Conservation (phyloP, 2,888 invertebrate genomes). For the Eristalis pertinax region DNA sequence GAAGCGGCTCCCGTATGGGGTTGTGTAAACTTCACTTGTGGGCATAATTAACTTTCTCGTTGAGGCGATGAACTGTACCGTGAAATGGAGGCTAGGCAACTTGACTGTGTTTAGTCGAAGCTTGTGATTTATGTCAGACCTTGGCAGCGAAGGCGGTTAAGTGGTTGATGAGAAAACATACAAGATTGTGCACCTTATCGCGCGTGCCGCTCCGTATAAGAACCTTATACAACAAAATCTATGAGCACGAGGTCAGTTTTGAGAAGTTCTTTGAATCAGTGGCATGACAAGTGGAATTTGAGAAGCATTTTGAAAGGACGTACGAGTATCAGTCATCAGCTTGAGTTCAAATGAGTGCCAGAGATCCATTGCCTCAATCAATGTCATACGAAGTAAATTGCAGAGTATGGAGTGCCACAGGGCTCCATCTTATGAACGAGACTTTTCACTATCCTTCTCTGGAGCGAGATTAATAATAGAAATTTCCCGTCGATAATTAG, state of each 20-base stretch:
- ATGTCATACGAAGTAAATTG: too few relatives aligned
- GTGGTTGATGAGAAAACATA: neutral
- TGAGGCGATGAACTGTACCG: neutral
- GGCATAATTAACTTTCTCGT: neutral
- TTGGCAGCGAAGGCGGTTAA: neutral
- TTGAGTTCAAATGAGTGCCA: too few relatives aligned
- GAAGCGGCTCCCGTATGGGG: neutral
- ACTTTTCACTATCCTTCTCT: too few relatives aligned
- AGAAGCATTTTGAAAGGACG: too few relatives aligned
- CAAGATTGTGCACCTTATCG: neutral
- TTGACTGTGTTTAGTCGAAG: neutral
- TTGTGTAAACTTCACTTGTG: neutral
- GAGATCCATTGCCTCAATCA: too few relatives aligned
- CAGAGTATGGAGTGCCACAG: too few relatives aligned
- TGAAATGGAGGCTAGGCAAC: neutral
- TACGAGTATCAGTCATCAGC: too few relatives aligned
- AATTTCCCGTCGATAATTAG: too few relatives aligned
- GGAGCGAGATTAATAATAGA: too few relatives aligned
- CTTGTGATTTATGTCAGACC: neutral
- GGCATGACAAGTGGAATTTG: too few relatives aligned
- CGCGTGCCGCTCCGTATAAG: neutral
- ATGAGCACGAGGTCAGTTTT: neutral
- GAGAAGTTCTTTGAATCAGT: too few relatives aligned
- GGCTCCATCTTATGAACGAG: too few relatives aligned
- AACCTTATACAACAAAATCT: neutral